Base-by-base conservation (phyloP, 2,888 invertebrate species). In the Lepidochitona cinerea region DNA sequence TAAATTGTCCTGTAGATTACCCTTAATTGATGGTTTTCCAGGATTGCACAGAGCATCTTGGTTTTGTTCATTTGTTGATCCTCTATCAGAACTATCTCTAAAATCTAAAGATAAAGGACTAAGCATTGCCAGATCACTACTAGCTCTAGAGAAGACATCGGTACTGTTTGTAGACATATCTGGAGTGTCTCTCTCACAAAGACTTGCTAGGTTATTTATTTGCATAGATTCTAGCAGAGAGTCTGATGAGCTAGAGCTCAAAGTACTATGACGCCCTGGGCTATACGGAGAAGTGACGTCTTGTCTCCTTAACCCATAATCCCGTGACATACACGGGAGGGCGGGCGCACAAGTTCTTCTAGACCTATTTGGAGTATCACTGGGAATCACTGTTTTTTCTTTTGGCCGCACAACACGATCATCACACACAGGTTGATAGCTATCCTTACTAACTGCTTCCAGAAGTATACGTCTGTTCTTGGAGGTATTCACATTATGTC, bases 201-300 rank as follows among this genome's bases (percentile, higher is more conserved):
- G 76, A 64, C 79, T 80, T 52, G 76, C 77, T 76, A 73, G 77
- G 53, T 79, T 73, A 65, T 75, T 76, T 71, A 75, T 74, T 80
- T 80, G 81, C 79, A 81, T 81, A 79, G 81, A 77, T 80, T 82
- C 79, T 53, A 82, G 75, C 72, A 79, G 76, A 37, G 81, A 76
- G 59, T 82, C 82, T 18, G 81, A 80, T 5, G 82, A 82, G 53
- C 74, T 77, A 32, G 70, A 72, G 52, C 65, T 75, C 59, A 29
- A 59, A 59, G 12, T 59, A 26, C 59, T 59, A 32, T 29, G 59
- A 29, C 23, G 59, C 32, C 59, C 1, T 23, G 59, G 29, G 59
- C 59, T 59, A 32, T 59, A 59, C 4, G 59, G 59, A 29, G 59
- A 59, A 32, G 59, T 59, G 23, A 59, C 23, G 29, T 12, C 12